Evolutionary conservation across 1,140 invertebrate genomes (phyloP).

Genomic region (Nebria ingens): DNA sequence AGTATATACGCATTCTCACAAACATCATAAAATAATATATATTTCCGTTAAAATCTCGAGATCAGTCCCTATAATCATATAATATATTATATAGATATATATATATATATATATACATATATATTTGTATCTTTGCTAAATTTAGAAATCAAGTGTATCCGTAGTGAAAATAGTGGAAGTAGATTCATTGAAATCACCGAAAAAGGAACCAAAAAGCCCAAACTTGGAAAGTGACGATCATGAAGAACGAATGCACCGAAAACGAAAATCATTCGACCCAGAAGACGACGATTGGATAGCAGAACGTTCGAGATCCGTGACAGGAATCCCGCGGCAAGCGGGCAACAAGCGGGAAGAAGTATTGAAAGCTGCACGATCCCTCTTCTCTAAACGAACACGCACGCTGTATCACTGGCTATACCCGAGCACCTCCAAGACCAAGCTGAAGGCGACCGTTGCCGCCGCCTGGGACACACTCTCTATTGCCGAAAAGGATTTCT

Average conservation of each 20-base stretch:
- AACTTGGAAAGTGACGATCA: not conserved
- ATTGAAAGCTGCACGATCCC: conserved; percentile 30
- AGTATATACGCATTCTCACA: no score
- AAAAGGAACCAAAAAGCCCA: not conserved
- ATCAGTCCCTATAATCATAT: no score
- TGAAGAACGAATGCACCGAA: not conserved
- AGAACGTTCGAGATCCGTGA: not conserved
- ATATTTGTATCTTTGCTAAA: no score
- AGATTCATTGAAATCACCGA: not conserved
- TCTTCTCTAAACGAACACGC: conserved; percentile 34
- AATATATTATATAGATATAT: no score
- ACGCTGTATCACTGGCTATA: conserved; percentile 36
- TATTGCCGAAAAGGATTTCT: conserved; percentile 31
- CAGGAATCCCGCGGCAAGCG: not conserved
- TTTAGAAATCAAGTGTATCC: no score
- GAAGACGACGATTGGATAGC: not conserved
- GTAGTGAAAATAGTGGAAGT: no score
- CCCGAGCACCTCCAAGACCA: conserved; percentile 29
- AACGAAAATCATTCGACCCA: not conserved
- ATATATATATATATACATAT: no score
- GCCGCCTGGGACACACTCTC: conserved; percentile 30
- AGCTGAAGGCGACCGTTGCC: conserved; percentile 28
- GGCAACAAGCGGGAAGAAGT: conserved; percentile 23
- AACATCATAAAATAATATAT: no score
- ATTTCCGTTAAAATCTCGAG: no score